Base-by-base conservation (phyloP, 2,797 vertebrate genomes). In the Furcifer pardalis region DNA sequence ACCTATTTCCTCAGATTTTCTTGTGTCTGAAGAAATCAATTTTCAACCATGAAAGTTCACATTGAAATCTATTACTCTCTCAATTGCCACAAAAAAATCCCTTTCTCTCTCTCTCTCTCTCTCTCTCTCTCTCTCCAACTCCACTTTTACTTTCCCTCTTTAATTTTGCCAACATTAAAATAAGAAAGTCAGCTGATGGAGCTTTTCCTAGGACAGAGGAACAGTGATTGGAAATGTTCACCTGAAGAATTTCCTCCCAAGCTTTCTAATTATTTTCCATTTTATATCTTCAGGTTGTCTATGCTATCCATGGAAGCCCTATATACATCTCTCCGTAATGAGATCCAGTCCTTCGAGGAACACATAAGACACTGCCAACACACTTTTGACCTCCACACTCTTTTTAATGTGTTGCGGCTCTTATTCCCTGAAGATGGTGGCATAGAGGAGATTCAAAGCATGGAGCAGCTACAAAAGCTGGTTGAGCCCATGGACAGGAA, bases 301-400 rank as follows among this genome's bases (percentile, higher is more conserved):
- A 3, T 52, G n/a, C 21, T 0, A 5, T 19, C 30, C 62, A 93
- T 93, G 93, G 88, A 94, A 40, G 52, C 82, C 25, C 87, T 95
- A 9, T 94, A 94, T 82, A 74, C 86, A 37, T 87, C 80, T 42
- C 89, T 94, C 0, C 35, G 90, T 84, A 27, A 60, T 8, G 92
- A 95, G 89, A 92, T 94, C 44, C 52, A 68, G 0, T 27, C 81
- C 73, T 94, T 94, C 0, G 2, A 91, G 86, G 87, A 56, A 8
- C 88, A 93, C 0, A 0, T 90, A n/a, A 88, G 82, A 78, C 6
- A 0, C 30, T 93, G 89, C 75, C 88, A 5, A 52, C n/a, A 91
- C 12, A 44, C 52, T 79, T 95, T 95, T 0, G 75, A 95, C 71
- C 87, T 95, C 73, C 21, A 0, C 44, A 85, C 81, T 5, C 88